phyloP scores from a whole-genome alignment of 2,888 invertebrate genomes.

The Sphecodes monilicornis region DNA sequence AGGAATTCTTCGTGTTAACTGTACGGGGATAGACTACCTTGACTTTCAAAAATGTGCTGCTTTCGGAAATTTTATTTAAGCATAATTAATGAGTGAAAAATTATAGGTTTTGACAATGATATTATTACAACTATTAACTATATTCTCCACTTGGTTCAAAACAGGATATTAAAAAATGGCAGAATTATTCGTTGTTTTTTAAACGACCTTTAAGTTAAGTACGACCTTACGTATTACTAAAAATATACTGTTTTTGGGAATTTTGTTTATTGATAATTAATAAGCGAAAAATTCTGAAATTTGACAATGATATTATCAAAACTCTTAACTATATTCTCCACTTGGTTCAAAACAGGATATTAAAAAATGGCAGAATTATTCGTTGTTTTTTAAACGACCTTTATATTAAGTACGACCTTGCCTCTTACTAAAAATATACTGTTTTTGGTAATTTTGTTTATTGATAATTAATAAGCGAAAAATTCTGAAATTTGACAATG shows the following conservation, averaged over 20 bases:
- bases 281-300: background rate
- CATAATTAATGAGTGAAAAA: background rate
- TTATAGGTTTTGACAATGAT: background rate
- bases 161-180: too few species aligned
- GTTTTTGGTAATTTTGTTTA: too few species aligned
- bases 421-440: background rate
- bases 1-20: conserved; percentile 19
- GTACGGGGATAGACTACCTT: background rate
- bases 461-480: too few species aligned
- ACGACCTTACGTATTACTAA: too few species aligned
- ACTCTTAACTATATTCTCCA: background rate
- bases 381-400: background rate
- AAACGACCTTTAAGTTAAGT: too few species aligned
- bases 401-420: too few species aligned
- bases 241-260: too few species aligned
- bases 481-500: too few species aligned
- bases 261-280: too few species aligned
- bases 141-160: too few species aligned
- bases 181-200: too few species aligned
- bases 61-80: background rate
- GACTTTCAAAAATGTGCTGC: background rate
- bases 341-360: background rate
- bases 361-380: background rate
- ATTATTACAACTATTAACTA: background rate
- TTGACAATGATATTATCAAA: accelerated